phyloP scores from a whole-genome alignment of 2,113 vertebrate species.

The Jacana jacana region DNA sequence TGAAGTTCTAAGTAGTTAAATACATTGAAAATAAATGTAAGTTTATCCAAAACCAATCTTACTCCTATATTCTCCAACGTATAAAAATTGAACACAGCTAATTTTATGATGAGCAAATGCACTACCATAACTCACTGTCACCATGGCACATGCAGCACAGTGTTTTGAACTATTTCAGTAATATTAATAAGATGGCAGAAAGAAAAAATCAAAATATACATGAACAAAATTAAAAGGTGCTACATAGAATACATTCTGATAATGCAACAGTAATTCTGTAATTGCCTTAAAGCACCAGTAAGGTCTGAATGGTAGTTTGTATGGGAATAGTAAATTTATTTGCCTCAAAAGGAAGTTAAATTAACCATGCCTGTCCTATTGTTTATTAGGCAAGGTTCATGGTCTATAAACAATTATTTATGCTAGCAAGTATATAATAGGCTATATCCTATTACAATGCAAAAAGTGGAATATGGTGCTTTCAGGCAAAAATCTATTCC shows the following conservation, averaged over 20 bases:
- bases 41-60: background rate
- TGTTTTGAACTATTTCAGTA: background rate
- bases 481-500: background rate
- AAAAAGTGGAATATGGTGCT: background rate
- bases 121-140: background rate
- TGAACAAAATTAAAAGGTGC: background rate
- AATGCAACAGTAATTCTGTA: background rate
- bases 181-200: background rate
- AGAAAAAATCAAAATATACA: background rate
- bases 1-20: background rate
- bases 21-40: background rate
- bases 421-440: background rate
- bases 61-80: background rate
- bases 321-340: background rate
- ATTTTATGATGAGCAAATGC: background rate
- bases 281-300: background rate
- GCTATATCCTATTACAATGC: background rate
- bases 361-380: background rate
- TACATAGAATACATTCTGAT: background rate
- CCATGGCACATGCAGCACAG: background rate
- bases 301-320: background rate
- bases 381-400: background rate
- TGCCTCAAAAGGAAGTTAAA: slow-evolving; percentile 24
- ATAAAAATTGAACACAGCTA: background rate
- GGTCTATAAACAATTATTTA: slow-evolving; percentile 40